Evolutionary conservation across 2,888 invertebrate species (phyloP).

Genomic region (Campoplex capitator): DNA sequence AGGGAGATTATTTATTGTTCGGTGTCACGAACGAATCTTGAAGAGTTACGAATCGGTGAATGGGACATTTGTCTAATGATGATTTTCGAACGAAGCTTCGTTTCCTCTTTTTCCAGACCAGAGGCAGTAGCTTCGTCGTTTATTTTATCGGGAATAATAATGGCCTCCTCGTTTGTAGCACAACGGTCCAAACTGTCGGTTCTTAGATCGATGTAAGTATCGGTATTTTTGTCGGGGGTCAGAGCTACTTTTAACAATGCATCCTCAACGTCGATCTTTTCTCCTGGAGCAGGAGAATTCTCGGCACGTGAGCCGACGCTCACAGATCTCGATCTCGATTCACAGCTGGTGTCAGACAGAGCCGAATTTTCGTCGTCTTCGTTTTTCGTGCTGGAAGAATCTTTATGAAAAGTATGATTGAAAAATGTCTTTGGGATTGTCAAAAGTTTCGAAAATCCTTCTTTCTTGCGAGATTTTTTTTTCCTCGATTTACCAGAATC

Average conservation of each 20-base stretch:
- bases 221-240: slow-evolving; percentile 27
- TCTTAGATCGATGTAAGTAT: slow-evolving; percentile 56
- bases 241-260: slow-evolving; percentile 54
- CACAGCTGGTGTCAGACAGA: slow-evolving; percentile 63
- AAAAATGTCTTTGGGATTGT: slow-evolving; percentile 82
- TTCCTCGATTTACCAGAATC: slow-evolving; percentile 70
- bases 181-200: slow-evolving; percentile 63
- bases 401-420: slow-evolving; percentile 80
- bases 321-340: slow-evolving; percentile 74
- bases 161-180: slow-evolving; percentile 39
- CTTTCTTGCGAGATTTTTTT: slow-evolving; percentile 75
- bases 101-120: background rate
- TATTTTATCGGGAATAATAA: background rate
- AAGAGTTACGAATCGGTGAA: slow-evolving; percentile 70
- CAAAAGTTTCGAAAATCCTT: slow-evolving; percentile 79
- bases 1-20: slow-evolving; percentile 38
- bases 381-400: slow-evolving; percentile 53
- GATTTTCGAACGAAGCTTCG: slow-evolving; percentile 30
- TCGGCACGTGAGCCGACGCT: slow-evolving; percentile 74
- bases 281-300: slow-evolving; percentile 1
- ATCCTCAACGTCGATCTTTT: slow-evolving; percentile 54
- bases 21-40: slow-evolving; percentile 52
- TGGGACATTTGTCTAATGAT: slow-evolving; percentile 74
- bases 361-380: slow-evolving; percentile 69
- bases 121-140: background rate